phyloP scores from a whole-genome alignment of 2,797 vertebrate species.

The Cichlasoma orientale region DNA sequence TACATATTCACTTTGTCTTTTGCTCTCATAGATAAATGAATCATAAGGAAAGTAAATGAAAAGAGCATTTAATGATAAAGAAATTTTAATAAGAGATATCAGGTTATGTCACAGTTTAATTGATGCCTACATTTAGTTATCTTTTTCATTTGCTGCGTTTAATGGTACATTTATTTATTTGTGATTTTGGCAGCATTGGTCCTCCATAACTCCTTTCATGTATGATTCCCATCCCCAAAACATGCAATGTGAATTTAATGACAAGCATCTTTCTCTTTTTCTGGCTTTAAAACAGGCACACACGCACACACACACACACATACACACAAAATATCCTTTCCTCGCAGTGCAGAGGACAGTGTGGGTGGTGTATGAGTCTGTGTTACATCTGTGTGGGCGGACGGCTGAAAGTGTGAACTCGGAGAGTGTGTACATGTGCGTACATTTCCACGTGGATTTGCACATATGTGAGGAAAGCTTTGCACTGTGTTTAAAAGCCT shows the following conservation, averaged over 20 bases:
- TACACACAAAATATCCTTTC: not conserved
- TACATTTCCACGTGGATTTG: constrained; percentile 3
- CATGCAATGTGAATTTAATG: not conserved
- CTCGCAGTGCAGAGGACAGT: constrained; percentile 15
- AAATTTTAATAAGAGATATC: not conserved
- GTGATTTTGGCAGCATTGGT: no score
- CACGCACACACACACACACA: not conserved
- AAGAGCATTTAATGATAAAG: not conserved
- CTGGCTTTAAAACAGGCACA: not conserved
- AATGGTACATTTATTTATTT: not conserved
- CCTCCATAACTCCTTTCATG: not conserved
- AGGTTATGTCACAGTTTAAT: not conserved
- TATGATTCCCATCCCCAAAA: not conserved
- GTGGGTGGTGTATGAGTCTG: constrained; percentile 54
- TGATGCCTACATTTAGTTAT: not conserved
- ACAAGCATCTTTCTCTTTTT: not conserved
- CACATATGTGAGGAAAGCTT: not conserved
- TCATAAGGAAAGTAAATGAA: not conserved
- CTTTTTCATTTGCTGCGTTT: not conserved
- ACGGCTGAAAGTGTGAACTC: constrained; percentile 46
- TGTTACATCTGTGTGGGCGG: constrained; percentile 55
- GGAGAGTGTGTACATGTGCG: constrained; percentile 7
- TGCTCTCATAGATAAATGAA: not conserved
- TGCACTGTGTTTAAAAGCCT: constrained; percentile 11
- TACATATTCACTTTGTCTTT: not conserved